These are phyloP conservation scores for Myanophis thanlyinensis DNA, from an alignment of 2,113 vertebrate genomes.

Conservation along the genomic window DNA sequence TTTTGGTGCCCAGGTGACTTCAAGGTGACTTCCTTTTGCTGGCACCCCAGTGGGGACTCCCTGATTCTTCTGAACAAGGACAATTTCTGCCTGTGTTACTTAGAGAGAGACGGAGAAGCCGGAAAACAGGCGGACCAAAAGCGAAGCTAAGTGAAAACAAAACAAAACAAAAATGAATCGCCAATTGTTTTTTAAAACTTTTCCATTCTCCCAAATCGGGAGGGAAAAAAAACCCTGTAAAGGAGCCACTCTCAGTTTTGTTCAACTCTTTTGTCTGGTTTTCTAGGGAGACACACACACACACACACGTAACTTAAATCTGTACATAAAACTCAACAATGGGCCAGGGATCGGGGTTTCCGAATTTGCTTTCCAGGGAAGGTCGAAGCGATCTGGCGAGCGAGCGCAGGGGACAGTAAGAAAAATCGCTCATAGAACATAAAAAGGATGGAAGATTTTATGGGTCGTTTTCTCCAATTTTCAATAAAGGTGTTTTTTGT, in stretches of 20 bases:
- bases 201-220: not conserved
- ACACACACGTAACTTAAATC: not conserved
- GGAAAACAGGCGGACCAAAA: slow-evolving; percentile 30
- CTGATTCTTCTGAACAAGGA: slow-evolving; percentile 87
- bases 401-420: not conserved
- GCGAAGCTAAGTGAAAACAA: not conserved
- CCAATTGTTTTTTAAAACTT: not conserved
- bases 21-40: slow-evolving; percentile 81
- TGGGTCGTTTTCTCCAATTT: slow-evolving; percentile 9
- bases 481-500: no score
- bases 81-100: slow-evolving; percentile 89
- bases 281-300: not conserved
- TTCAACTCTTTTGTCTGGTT: not conserved
- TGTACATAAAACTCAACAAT: not conserved
- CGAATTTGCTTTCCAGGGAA: not conserved
- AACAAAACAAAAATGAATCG: not conserved
- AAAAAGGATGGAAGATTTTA: not conserved
- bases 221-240: not conserved
- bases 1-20: slow-evolving; percentile 79
- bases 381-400: no score
- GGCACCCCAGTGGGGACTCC: slow-evolving; percentile 81
- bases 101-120: slow-evolving; percentile 71
- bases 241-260: not conserved
- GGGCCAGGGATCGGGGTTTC: not conserved
- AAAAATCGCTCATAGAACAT: no score